Evolutionary conservation across 2,888 invertebrate genomes (phyloP).

Genomic region (Ptilodon capucinus): DNA sequence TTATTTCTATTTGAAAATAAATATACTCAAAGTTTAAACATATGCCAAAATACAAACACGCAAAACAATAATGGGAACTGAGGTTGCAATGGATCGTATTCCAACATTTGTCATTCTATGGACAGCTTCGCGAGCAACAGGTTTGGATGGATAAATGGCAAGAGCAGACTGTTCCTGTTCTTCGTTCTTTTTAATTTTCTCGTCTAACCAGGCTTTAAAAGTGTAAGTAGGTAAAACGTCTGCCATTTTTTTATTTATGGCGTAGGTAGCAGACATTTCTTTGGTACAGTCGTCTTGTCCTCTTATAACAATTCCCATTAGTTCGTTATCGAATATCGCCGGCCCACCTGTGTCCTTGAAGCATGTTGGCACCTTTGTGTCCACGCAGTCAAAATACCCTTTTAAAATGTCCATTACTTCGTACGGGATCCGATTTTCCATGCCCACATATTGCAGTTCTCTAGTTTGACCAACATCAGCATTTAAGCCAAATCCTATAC

Average conservation of each 20-base stretch:
- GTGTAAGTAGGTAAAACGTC: constrained; percentile 59
- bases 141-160: constrained; percentile 50
- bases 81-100: constrained; percentile 2
- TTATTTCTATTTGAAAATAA: background rate
- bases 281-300: constrained; percentile 61
- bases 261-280: constrained; percentile 59
- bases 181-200: constrained; percentile 61
- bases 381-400: constrained; percentile 67
- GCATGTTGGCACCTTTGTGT: constrained; percentile 66
- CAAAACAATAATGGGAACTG: constrained; percentile 7
- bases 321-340: constrained; percentile 57
- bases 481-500: constrained; percentile 69
- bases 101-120: constrained; percentile 34
- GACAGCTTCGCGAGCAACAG: constrained; percentile 28
- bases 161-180: constrained; percentile 43
- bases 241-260: constrained; percentile 59
- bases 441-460: constrained; percentile 62
- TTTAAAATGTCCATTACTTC: constrained; percentile 31
- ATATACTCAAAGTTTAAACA: background rate
- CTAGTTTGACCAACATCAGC: constrained; percentile 53
- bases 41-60: constrained; percentile 13
- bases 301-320: constrained; percentile 59
- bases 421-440: constrained; percentile 49
- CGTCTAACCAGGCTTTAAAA: constrained; percentile 68
- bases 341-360: constrained; percentile 72